Conservation (phyloP, 2,797 vertebrate species). For the Sebastes minor region DNA sequence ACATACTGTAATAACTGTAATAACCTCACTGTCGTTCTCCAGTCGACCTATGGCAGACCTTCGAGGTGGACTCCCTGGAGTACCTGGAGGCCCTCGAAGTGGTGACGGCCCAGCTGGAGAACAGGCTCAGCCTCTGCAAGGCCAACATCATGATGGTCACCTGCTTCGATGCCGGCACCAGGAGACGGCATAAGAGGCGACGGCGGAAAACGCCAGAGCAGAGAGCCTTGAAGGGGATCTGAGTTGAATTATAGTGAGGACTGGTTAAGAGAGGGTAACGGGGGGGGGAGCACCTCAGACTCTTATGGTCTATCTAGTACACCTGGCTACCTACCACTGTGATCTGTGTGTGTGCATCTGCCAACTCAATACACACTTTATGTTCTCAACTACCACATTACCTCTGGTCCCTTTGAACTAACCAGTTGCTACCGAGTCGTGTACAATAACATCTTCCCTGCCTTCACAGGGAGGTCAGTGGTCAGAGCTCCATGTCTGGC, state of each 20-base stretch:
- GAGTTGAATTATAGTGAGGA: neutral
- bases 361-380: neutral
- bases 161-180: conserved; percentile 88
- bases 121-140: conserved; percentile 90
- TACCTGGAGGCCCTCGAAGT: conserved; percentile 91
- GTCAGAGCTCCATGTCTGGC: neutral
- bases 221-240: conserved; percentile 35
- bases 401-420: conserved; percentile 2
- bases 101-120: conserved; percentile 89
- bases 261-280: neutral
- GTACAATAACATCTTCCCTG: neutral
- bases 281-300: neutral
- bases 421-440: neutral
- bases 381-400: neutral
- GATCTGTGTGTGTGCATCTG: neutral
- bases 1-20: neutral
- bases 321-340: neutral
- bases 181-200: conserved; percentile 73
- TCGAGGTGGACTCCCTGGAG: conserved; percentile 92
- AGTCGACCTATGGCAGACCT: conserved; percentile 92
- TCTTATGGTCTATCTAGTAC: neutral
- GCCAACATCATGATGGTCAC: conserved; percentile 94
- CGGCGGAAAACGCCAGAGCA: conserved; percentile 20
- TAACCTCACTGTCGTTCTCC: conserved; percentile 28
- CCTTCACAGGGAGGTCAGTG: neutral